Base-by-base conservation (phyloP, 1,140 invertebrate species). In the Apis florea region DNA sequence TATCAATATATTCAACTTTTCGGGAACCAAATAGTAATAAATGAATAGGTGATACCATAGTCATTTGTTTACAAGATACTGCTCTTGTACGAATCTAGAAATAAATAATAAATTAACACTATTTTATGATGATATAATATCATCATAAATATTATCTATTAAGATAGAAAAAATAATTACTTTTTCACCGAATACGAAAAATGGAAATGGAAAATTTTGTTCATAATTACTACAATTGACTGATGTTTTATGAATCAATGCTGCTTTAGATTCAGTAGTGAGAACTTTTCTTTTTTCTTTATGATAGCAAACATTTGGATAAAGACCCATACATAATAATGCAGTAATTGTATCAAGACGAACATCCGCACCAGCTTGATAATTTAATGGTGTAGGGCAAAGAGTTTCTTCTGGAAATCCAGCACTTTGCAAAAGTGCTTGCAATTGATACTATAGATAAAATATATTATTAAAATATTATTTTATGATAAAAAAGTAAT, bases 181-280 rank as follows among this genome's bases (percentile, higher is more conserved):
- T 94, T 99, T 99, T 94, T 99, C 99, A 5, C 98, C 98, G 93
- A 99, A 99, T 56, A 99, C 97, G 92, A 99, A 99, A 90, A 99
- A 98, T 8, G 99, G 99, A 79, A 96, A 99, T 1, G 97, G 97
- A 89, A 99, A 99, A 76, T 95, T 95, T 75, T 98, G 95, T 67
- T 97, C 96, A 76, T 95, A 94, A 90, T 97, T 98, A 84, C 95
- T 97, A 92, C 98, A 99, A 94, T 99, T 99, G 1, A 99, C 98
- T 1, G 98, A 99, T 0, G 98, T 98, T 92, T 99, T 99, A 93
- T 99, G 98, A 72, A 99, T 97, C 1, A 99, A 93, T 1, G 98
- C 99, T 8, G 96, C 96, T 92, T 98, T 99, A 31, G 97, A 97
- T 94, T 99, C 99, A 0, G 98, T 98, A 9, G 99, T 99, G 24